Percentiles rank a stretch among this genome's conserved stretches.
Evolutionary conservation across 2,113 vertebrate species (phyloP).

Genomic region (Lipophrys pholis): DNA sequence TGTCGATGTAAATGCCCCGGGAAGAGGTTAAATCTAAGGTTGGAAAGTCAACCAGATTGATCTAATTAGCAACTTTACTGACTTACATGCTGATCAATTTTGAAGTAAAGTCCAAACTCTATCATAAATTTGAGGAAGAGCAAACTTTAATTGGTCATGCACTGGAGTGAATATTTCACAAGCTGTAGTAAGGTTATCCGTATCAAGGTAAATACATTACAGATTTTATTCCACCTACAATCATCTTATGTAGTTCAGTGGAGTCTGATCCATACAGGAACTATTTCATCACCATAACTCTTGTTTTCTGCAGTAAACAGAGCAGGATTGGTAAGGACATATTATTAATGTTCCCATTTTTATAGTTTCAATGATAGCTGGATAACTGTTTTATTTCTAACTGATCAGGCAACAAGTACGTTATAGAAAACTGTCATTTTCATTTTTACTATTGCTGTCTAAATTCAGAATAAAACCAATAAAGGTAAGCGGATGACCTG

Average conservation of each 20-base stretch:
- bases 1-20: conserved; percentile 6
- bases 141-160: neutral
- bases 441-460: conserved; percentile 7
- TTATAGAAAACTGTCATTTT: conserved; percentile 10
- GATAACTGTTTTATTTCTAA: neutral
- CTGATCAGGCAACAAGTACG: conserved; percentile 13
- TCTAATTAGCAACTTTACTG: conserved; percentile 13
- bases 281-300: neutral
- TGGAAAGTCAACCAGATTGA: conserved; percentile 15
- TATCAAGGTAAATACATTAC: neutral
- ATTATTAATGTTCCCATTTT: conserved; percentile 4
- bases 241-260: no score
- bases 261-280: neutral
- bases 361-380: neutral
- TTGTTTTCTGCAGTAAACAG: neutral
- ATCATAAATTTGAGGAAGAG: neutral
- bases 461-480: conserved; percentile 43
- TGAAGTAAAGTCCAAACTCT: neutral
- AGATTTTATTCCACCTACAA: neutral
- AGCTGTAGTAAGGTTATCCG: neutral
- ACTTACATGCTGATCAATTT: conserved; percentile 6
- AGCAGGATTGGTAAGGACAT: neutral
- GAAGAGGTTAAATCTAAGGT: neutral
- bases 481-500: conserved; percentile 48
- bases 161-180: neutral